A percentile compares a stretch with the other conserved stretches of the same genome.
phyloP scores from a whole-genome alignment of 1,140 invertebrate species.

The Ganaspis sp. region DNA sequence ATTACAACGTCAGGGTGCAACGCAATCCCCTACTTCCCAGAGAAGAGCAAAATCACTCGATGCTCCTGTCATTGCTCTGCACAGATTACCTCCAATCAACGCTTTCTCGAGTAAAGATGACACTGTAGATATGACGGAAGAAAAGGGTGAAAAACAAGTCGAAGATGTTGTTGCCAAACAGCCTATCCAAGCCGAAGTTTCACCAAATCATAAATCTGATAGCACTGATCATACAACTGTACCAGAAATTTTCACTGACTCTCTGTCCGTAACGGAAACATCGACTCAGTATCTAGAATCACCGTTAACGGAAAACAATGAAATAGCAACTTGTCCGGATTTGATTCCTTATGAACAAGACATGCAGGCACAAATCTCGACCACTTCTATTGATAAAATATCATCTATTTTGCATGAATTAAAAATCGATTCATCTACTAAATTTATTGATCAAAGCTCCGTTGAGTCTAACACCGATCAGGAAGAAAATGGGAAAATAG shows the following conservation, averaged over 20 bases:
- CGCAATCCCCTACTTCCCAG: conserved; percentile 84
- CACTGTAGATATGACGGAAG: conserved; percentile 83
- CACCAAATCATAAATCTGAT: conserved; percentile 68
- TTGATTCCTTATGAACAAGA: conserved; percentile 69
- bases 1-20: conserved; percentile 84
- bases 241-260: conserved; percentile 70
- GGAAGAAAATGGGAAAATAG: conserved; percentile 59
- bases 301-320: conserved; percentile 70
- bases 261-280: conserved; percentile 70
- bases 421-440: conserved; percentile 61
- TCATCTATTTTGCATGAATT: conserved; percentile 46
- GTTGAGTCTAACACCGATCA: conserved; percentile 57
- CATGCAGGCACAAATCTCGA: conserved; percentile 39
- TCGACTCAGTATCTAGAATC: conserved; percentile 72
- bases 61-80: conserved; percentile 87
- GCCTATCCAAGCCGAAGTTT: conserved; percentile 55
- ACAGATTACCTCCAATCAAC: conserved; percentile 86
- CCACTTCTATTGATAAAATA: conserved; percentile 45
- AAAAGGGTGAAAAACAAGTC: conserved; percentile 66
- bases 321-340: conserved; percentile 64
- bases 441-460: conserved; percentile 72
- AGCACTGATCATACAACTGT: conserved; percentile 68
- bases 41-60: conserved; percentile 88
- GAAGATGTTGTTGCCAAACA: conserved; percentile 62
- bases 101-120: conserved; percentile 92